These are phyloP conservation scores for Enteromius thamalakanensis DNA, from an alignment of 2,797 vertebrate species.

Conservation along the genomic window DNA sequence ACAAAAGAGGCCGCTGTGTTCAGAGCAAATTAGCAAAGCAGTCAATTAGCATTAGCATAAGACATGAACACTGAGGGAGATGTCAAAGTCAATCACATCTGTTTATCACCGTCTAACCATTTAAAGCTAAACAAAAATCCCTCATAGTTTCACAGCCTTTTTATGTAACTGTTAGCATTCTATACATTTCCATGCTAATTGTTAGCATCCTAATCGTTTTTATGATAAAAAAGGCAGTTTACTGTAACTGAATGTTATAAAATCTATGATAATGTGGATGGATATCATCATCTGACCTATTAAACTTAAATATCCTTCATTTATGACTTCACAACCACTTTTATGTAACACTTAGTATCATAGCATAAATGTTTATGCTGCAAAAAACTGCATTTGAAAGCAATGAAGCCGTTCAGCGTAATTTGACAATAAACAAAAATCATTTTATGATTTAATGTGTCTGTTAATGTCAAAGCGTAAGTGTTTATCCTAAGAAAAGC, in stretches of 20 bases:
- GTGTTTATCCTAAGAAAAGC: background rate
- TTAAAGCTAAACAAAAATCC: background rate
- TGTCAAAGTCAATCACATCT: constrained; percentile 22
- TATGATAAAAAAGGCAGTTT: background rate
- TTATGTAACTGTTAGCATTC: background rate
- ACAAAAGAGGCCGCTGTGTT: constrained; percentile 28
- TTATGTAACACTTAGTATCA: background rate
- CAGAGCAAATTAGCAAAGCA: constrained; percentile 54
- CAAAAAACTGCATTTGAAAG: background rate
- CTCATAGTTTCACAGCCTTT: background rate
- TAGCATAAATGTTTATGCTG: background rate
- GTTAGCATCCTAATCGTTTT: background rate
- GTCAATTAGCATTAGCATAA: constrained; percentile 29
- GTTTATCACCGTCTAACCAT: background rate
- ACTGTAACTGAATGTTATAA: background rate
- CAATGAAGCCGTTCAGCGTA: background rate
- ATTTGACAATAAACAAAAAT: background rate
- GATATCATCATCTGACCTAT: background rate
- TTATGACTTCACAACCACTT: background rate
- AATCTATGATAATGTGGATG: background rate
- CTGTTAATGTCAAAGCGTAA: background rate
- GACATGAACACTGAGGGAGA: constrained; percentile 12
- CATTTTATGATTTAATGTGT: background rate
- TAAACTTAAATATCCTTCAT: background rate
- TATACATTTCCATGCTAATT: background rate